phyloP scores from a whole-genome alignment of 1,140 invertebrate species.

The Sinella curviseta region DNA sequence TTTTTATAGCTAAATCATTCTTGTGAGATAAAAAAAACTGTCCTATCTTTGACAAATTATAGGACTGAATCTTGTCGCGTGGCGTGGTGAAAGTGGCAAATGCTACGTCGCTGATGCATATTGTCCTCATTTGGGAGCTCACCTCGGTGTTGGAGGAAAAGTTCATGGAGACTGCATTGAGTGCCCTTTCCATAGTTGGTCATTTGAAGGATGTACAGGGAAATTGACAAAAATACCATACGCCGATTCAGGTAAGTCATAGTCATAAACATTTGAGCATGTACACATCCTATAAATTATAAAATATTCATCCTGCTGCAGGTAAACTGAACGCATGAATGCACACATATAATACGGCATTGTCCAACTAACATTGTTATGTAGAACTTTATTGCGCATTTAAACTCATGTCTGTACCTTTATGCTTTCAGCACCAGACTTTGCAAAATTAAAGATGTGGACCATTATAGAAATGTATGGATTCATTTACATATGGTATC shows the following conservation, averaged over 20 bases:
- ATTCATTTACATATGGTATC: slow-evolving; percentile 59
- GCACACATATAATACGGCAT: too few relatives aligned
- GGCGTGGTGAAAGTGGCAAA: slow-evolving; percentile 56
- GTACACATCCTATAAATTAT: slow-evolving; percentile 83
- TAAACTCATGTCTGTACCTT: not conserved
- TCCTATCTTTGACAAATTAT: not conserved
- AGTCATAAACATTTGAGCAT: slow-evolving; percentile 70
- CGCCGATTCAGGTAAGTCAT: slow-evolving; percentile 62
- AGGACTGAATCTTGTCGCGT: slow-evolving; percentile 61
- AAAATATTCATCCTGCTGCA: slow-evolving; percentile 65
- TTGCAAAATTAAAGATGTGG: slow-evolving; percentile 49
- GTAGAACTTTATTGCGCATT: not conserved
- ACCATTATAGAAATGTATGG: slow-evolving; percentile 55
- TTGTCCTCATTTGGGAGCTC: slow-evolving; percentile 65
- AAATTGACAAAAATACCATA: slow-evolving; percentile 61
- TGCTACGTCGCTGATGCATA: slow-evolving; percentile 62
- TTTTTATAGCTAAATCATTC: slow-evolving; percentile 17
- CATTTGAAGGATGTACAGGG: slow-evolving; percentile 62
- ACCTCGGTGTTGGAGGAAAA: slow-evolving; percentile 60
- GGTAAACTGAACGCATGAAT: not conserved
- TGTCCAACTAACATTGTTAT: not conserved
- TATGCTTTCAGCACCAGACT: slow-evolving; percentile 1
- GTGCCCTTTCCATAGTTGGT: slow-evolving; percentile 66
- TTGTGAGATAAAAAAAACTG: too few relatives aligned
- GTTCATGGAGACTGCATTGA: slow-evolving; percentile 60